phyloP scores from a whole-genome alignment of 2,113 vertebrate species.

The Megaceryle torquata region DNA sequence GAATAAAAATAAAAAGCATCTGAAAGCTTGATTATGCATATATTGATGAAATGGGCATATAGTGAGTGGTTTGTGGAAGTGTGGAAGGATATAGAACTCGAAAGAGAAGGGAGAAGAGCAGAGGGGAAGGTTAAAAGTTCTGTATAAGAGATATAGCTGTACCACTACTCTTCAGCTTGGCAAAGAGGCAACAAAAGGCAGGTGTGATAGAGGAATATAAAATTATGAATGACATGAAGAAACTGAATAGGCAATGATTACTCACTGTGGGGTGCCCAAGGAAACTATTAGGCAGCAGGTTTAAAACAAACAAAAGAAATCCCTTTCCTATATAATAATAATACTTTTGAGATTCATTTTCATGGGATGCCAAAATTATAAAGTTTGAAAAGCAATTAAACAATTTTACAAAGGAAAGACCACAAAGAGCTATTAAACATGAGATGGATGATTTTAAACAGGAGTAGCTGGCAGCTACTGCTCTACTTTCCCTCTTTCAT shows the following conservation, averaged over 20 bases:
- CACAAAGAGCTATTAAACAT: background rate
- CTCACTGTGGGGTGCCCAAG: conserved; percentile 45
- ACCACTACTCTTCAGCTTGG: background rate
- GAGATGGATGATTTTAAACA: background rate
- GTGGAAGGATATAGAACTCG: background rate
- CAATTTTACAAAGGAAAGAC: background rate
- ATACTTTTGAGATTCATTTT: background rate
- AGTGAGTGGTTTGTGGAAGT: background rate
- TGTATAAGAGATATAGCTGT: background rate
- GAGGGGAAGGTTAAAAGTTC: background rate
- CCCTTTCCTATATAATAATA: background rate
- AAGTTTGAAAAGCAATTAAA: background rate
- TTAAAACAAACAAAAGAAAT: conserved; percentile 66
- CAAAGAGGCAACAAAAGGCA: conserved; percentile 31
- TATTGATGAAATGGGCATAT: background rate
- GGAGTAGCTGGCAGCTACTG: background rate
- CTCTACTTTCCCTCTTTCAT: background rate
- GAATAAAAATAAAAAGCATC: background rate
- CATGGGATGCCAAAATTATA: background rate
- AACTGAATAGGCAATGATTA: conserved; percentile 66
- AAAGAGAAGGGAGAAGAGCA: background rate
- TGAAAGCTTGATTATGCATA: background rate
- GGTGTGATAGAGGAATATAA: conserved; percentile 26
- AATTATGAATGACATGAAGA: conserved; percentile 47
- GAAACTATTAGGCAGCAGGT: conserved; percentile 53